These are phyloP conservation scores for Morinoia aosen DNA, from an alignment of 2,888 invertebrate species.

Conservation along the genomic window DNA sequence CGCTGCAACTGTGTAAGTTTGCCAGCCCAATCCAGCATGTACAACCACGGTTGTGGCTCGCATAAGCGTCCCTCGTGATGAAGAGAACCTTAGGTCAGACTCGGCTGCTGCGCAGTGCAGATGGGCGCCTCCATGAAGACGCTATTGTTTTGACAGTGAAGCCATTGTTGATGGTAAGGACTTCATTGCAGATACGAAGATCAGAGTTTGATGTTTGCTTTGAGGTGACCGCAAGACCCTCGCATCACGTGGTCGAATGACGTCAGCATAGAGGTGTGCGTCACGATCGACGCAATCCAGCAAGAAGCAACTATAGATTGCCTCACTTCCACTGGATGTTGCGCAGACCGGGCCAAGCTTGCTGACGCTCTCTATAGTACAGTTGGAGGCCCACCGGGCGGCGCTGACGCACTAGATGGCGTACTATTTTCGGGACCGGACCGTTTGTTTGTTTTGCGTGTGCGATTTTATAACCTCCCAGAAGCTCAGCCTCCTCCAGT, in stretches of 20 bases:
- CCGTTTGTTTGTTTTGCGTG: neutral
- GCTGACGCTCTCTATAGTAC: neutral
- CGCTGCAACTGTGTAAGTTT: no score
- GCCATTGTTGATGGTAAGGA: constrained; percentile 17
- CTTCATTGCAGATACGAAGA: neutral
- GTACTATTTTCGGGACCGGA: neutral
- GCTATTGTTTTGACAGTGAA: constrained; percentile 1
- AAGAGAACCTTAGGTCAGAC: neutral
- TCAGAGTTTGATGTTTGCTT: neutral
- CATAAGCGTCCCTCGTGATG: neutral
- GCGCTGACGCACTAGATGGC: neutral
- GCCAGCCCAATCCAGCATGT: neutral
- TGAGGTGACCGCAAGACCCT: neutral
- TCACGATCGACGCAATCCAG: constrained; percentile 10
- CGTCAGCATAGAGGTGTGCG: neutral
- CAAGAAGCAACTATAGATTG: neutral
- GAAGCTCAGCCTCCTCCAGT: neutral
- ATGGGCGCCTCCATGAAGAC: neutral
- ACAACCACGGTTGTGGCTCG: neutral
- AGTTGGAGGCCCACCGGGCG: neutral
- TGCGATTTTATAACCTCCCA: neutral
- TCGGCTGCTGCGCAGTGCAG: neutral
- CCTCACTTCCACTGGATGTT: neutral
- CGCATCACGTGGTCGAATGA: neutral
- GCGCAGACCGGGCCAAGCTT: neutral